phyloP scores from a whole-genome alignment of 2,113 vertebrate species.

The Megaleporinus macrocephalus region DNA sequence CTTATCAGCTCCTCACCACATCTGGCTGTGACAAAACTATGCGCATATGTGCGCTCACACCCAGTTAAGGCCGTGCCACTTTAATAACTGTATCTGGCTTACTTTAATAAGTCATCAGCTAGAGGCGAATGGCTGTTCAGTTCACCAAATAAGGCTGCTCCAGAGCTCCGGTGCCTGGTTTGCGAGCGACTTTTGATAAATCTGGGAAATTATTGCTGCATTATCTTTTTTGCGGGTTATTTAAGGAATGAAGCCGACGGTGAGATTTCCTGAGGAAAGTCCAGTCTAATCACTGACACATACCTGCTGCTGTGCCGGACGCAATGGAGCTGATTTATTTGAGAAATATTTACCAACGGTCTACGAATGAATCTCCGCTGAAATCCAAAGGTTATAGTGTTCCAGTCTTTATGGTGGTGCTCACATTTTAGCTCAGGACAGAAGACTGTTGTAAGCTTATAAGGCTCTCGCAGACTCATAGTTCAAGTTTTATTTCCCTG shows the following conservation, averaged over 20 bases:
- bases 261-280: not conserved
- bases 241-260: not conserved
- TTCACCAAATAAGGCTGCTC: not conserved
- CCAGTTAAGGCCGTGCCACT: not conserved
- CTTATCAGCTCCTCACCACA: not conserved
- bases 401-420: conserved; percentile 4
- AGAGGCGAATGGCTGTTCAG: not conserved
- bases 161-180: not conserved
- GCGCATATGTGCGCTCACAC: not conserved
- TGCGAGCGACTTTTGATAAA: not conserved
- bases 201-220: not conserved
- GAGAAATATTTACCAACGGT: conserved; percentile 9
- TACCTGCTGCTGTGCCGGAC: not conserved
- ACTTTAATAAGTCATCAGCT: not conserved
- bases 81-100: not conserved
- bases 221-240: conserved; percentile 20
- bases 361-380: not conserved
- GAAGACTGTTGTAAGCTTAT: conserved; percentile 21
- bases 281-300: not conserved
- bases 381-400: not conserved
- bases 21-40: not conserved
- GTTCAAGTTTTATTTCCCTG: not conserved
- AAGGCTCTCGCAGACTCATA: not conserved
- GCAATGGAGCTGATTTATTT: conserved; percentile 3
- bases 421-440: not conserved